A percentile compares a stretch with the other conserved stretches of the same genome.
Evolutionary conservation across 1,140 invertebrate species (phyloP).

Genomic region (Orius insidiosus): DNA sequence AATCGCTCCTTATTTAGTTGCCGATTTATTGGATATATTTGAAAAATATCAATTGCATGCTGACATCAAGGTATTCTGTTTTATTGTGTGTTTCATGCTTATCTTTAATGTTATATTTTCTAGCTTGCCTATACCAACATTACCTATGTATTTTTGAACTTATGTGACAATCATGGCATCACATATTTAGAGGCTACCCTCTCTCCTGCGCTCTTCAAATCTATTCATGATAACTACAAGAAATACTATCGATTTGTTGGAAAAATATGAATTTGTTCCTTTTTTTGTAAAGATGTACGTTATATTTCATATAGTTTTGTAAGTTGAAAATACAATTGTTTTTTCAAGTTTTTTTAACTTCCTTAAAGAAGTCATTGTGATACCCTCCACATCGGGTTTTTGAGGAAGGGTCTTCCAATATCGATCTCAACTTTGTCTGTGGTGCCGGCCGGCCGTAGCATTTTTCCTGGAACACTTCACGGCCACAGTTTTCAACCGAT

Average conservation of each 20-base stretch:
- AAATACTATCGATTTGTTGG: conserved; percentile 30
- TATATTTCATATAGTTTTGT: too few species aligned
- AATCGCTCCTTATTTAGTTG: conserved; percentile 26
- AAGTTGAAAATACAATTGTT: too few species aligned
- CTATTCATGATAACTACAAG: conserved; percentile 26
- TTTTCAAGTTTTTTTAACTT: too few species aligned
- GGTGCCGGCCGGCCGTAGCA: too few species aligned
- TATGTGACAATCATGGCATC: conserved; percentile 28
- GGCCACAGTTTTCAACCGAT: too few species aligned
- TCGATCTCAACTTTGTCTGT: too few species aligned
- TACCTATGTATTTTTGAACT: conserved; percentile 25
- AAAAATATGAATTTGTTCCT: conserved; percentile 23
- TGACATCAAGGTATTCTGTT: conserved; percentile 27
- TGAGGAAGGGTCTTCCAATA: too few species aligned
- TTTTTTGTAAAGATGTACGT: too few species aligned
- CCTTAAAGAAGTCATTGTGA: too few species aligned
- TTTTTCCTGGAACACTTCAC: too few species aligned
- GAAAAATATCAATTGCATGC: conserved; percentile 24
- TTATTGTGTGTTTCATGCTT: conserved; percentile 13
- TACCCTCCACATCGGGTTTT: too few species aligned
- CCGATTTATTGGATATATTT: conserved; percentile 28
- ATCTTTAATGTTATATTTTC: conserved; percentile 17
- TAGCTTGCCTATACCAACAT: conserved; percentile 26
- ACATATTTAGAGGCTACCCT: conserved; percentile 26
- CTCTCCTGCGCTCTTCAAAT: conserved; percentile 26